These are phyloP conservation scores for Orthonyx spaldingii DNA, from an alignment of 2,113 vertebrate genomes.

Conservation along the genomic window DNA sequence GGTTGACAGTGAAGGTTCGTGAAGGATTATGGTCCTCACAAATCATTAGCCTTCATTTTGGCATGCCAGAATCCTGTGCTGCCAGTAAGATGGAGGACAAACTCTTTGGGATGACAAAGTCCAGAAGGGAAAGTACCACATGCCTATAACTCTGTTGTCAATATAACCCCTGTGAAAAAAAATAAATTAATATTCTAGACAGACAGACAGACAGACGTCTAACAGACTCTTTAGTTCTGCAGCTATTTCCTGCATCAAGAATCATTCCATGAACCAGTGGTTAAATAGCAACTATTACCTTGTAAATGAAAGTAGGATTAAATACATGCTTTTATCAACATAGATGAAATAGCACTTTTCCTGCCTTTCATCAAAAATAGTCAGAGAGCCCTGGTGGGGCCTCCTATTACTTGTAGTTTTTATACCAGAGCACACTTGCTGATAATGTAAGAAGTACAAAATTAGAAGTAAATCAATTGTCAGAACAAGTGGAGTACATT, in stretches of 20 bases:
- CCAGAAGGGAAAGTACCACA: neutral
- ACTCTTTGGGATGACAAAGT: neutral
- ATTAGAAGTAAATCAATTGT: constrained; percentile 18
- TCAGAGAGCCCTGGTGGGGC: neutral
- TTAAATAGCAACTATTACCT: neutral
- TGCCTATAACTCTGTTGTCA: neutral
- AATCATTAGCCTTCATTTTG: neutral
- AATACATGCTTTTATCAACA: neutral
- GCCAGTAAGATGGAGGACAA: neutral
- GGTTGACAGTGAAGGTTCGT: neutral
- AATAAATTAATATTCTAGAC: neutral
- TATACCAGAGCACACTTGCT: neutral
- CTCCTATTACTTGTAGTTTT: constrained; percentile 8
- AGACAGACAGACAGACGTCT: neutral
- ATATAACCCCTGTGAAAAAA: neutral
- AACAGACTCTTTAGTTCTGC: neutral
- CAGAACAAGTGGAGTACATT: neutral
- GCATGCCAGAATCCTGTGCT: neutral
- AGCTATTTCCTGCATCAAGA: neutral
- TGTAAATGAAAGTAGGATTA: neutral
- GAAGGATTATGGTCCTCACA: neutral
- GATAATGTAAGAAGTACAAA: constrained; percentile 10
- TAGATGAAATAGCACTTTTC: constrained; percentile 26
- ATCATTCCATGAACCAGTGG: neutral
- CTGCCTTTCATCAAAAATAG: constrained; percentile 27